These are phyloP conservation scores for Cercopithecus diana DNA, from an alignment of 2,797 vertebrate genomes.

Conservation along the genomic window DNA sequence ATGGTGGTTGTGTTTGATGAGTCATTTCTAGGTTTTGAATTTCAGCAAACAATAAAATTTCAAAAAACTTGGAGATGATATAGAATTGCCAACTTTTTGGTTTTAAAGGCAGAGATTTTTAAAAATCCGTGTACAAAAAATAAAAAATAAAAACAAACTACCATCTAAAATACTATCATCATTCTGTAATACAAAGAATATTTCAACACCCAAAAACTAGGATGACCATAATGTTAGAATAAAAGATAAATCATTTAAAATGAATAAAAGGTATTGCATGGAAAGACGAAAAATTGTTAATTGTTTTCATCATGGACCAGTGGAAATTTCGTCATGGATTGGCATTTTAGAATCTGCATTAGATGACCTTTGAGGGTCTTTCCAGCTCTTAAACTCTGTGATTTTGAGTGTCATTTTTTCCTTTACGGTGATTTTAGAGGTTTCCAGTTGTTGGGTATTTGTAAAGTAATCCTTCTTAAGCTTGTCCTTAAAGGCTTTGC, in stretches of 20 bases:
- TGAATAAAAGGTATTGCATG: not conserved
- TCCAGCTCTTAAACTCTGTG: conserved; percentile 11
- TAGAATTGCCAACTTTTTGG: not conserved
- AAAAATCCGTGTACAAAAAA: not conserved
- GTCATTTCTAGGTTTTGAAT: not conserved
- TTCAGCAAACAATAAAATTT: not conserved
- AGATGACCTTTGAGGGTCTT: not conserved
- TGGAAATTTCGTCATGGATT: not conserved
- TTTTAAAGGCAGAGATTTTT: not conserved
- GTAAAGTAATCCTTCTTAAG: conserved; percentile 51
- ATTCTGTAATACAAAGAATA: conserved; percentile 8
- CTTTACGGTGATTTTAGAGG: conserved; percentile 24
- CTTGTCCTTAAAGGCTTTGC: conserved; percentile 40
- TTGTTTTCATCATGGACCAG: not conserved
- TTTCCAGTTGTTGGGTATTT: conserved; percentile 30
- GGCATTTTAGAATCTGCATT: not conserved
- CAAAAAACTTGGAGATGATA: not conserved
- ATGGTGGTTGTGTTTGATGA: not conserved
- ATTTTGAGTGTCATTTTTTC: conserved; percentile 13
- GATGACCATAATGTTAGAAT: not conserved
- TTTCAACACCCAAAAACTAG: not conserved
- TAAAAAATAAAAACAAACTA: not conserved
- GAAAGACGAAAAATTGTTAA: not conserved
- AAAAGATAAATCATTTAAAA: not conserved
- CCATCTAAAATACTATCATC: not conserved